Evolutionary conservation across 2,888 invertebrate species (phyloP).

Genomic region (Diabrotica balteata): DNA sequence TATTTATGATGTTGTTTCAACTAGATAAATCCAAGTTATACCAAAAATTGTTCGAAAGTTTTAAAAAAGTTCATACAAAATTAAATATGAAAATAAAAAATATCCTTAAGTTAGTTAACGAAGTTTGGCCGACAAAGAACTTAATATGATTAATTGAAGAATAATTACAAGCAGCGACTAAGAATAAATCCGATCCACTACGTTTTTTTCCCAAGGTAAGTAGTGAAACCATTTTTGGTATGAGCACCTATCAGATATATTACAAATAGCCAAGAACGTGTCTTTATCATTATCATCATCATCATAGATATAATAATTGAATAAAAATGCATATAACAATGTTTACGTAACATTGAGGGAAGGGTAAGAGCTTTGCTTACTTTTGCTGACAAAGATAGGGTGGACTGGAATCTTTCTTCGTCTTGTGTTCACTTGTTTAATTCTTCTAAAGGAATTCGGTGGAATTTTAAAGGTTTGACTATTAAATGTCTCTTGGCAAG

Average conservation of each 20-base stretch:
- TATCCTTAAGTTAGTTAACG: neutral
- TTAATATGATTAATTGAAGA: slow-evolving; percentile 12
- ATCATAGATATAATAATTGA: too few relatives aligned
- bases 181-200: slow-evolving; percentile 16
- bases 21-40: slow-evolving; percentile 11
- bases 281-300: neutral
- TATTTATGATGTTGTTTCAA: slow-evolving; percentile 5
- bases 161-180: slow-evolving; percentile 14
- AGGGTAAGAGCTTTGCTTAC: too few relatives aligned
- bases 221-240: slow-evolving; percentile 15
- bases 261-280: slow-evolving; percentile 4
- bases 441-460: too few relatives aligned
- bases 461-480: too few relatives aligned
- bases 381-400: too few relatives aligned
- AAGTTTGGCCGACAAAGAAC: neutral
- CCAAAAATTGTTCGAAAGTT: slow-evolving; percentile 15
- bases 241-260: slow-evolving; percentile 2
- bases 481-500: too few relatives aligned
- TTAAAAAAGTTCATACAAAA: slow-evolving; percentile 11
- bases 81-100: slow-evolving; percentile 4
- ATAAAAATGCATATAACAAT: too few relatives aligned
- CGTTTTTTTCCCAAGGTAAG: slow-evolving; percentile 12
- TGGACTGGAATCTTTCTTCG: too few relatives aligned
- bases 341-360: too few relatives aligned
- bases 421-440: too few relatives aligned